Evolutionary conservation across 2,797 vertebrate species (phyloP).

Genomic region (Sternotherus odoratus): DNA sequence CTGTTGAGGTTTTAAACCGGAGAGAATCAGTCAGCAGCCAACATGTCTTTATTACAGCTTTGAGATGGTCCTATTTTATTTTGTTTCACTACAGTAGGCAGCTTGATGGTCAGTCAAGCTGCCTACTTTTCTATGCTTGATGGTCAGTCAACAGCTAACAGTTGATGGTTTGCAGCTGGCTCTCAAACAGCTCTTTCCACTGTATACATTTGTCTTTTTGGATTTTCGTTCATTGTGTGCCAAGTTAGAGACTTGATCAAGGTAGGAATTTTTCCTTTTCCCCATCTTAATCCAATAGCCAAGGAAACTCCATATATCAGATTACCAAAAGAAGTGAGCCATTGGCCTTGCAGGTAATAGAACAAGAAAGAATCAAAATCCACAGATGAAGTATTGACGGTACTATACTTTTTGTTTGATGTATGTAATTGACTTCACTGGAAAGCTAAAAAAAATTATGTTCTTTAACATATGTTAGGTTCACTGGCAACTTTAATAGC

Average conservation of each 20-base stretch:
- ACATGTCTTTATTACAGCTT: not conserved
- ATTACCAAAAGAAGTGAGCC: too few species aligned
- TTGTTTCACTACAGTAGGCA: not conserved
- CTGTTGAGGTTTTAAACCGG: not conserved
- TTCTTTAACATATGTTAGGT: not conserved
- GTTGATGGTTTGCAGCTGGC: not conserved
- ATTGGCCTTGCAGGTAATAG: not conserved
- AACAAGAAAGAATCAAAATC: not conserved
- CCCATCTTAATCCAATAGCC: not conserved
- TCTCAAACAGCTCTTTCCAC: not conserved
- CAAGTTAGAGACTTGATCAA: not conserved
- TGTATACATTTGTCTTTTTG: conserved; percentile 11
- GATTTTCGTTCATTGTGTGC: not conserved
- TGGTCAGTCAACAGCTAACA: not conserved
- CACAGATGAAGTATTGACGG: not conserved
- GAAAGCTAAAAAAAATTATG: conserved; percentile 18
- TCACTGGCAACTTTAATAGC: not conserved
- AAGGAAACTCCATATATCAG: too few species aligned
- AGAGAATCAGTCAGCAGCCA: not conserved
- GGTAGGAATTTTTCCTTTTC: conserved; percentile 10
- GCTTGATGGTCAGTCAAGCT: not conserved
- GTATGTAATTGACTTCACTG: not conserved
- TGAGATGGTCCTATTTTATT: not conserved
- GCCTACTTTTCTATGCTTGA: not conserved
- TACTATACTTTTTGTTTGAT: not conserved